Evolutionary conservation across 2,888 invertebrate species (phyloP).

Genomic region (Rhaphigaster nebulosa): DNA sequence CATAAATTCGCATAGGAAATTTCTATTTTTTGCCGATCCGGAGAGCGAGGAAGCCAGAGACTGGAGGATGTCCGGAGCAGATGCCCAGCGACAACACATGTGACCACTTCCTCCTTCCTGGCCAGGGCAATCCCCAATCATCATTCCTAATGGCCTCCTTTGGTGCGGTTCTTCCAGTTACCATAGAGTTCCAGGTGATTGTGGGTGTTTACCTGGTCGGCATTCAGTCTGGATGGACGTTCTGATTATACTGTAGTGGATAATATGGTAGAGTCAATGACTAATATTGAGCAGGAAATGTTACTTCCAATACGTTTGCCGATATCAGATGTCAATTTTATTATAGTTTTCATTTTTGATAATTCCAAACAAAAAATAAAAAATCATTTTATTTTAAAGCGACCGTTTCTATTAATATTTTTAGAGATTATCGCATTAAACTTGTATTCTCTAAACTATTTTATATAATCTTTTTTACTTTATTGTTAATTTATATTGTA

Average conservation of each 20-base stretch:
- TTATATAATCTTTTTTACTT: no score
- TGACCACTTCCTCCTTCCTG: conserved; percentile 30
- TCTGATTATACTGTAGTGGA: neutral
- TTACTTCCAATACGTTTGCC: neutral
- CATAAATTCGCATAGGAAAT: neutral
- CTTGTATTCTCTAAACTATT: no score
- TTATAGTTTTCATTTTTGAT: neutral
- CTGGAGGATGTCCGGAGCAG: conserved; percentile 16
- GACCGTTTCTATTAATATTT: no score
- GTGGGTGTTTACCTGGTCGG: neutral
- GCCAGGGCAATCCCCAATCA: neutral
- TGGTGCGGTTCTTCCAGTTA: neutral
- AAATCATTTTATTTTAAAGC: no score
- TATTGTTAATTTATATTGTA: no score
- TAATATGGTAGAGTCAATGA: neutral
- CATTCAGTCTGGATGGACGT: neutral
- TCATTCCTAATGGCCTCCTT: neutral
- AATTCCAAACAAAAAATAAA: neutral
- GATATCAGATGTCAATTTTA: neutral
- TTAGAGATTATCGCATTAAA: no score
- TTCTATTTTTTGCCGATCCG: neutral
- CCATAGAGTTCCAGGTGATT: neutral
- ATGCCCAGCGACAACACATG: conserved; percentile 30
- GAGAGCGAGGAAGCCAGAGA: neutral
- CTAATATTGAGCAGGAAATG: neutral